phyloP scores from a whole-genome alignment of 2,888 invertebrate genomes.

The Ectropis crepuscularia region DNA sequence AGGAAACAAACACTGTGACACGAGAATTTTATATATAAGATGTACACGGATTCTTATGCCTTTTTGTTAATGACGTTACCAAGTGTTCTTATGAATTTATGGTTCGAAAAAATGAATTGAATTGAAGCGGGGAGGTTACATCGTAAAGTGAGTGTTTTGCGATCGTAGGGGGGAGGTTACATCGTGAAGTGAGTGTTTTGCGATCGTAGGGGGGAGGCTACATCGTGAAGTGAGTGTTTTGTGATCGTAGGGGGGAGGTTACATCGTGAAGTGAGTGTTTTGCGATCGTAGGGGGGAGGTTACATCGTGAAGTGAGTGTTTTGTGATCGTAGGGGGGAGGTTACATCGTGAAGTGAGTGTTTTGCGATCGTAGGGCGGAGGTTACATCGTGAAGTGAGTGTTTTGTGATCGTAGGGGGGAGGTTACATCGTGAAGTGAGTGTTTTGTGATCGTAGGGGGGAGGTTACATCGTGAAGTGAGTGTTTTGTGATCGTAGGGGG shows the following conservation, averaged over 20 bases:
- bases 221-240: conserved; percentile 89
- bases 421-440: conserved; percentile 93
- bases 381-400: conserved; percentile 93
- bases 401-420: neutral
- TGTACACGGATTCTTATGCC: no score
- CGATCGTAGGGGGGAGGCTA: conserved; percentile 82
- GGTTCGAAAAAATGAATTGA: no score
- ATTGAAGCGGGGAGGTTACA: no score
- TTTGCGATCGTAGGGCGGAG: neutral
- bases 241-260: conserved; percentile 79
- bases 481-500: conserved; percentile 10
- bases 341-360: conserved; percentile 92
- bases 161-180: conserved; percentile 85
- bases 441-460: neutral
- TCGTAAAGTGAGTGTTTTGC: conserved; percentile 87
- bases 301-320: conserved; percentile 92
- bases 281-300: conserved; percentile 63
- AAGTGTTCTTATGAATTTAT: no score
- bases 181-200: conserved; percentile 89
- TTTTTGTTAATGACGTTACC: no score
- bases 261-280: conserved; percentile 90
- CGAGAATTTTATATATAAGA: no score
- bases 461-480: conserved; percentile 93
- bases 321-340: conserved; percentile 61
- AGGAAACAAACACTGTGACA: no score